Evolutionary conservation across 2,888 invertebrate species (phyloP).

Genomic region (Ecdyonurus torrentis): DNA sequence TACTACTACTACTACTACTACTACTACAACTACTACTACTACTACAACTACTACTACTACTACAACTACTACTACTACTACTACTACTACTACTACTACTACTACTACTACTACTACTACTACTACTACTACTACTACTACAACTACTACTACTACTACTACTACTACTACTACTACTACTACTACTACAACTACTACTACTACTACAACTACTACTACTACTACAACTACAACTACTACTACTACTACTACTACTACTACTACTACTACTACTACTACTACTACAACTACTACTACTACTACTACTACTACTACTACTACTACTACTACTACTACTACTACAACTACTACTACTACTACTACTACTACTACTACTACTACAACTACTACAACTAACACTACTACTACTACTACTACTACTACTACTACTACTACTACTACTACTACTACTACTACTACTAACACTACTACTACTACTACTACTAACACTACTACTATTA

Average conservation of each 20-base stretch:
- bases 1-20: background rate
- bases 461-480: too few species aligned
- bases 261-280: background rate
- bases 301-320: background rate
- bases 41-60: background rate
- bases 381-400: background rate
- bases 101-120: background rate
- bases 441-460: background rate
- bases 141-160: background rate
- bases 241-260: background rate
- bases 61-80: background rate
- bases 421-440: background rate
- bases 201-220: background rate
- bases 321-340: background rate
- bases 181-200: background rate
- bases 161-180: background rate
- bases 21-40: background rate
- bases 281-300: background rate
- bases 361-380: background rate
- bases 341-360: background rate
- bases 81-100: background rate
- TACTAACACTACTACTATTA: background rate
- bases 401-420: background rate
- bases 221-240: background rate
- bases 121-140: background rate